Percentiles rank a stretch among this genome's conserved stretches.
These are phyloP conservation scores for Zaprionus ornatus DNA, from an alignment of 1,140 invertebrate genomes.

Conservation along the genomic window DNA sequence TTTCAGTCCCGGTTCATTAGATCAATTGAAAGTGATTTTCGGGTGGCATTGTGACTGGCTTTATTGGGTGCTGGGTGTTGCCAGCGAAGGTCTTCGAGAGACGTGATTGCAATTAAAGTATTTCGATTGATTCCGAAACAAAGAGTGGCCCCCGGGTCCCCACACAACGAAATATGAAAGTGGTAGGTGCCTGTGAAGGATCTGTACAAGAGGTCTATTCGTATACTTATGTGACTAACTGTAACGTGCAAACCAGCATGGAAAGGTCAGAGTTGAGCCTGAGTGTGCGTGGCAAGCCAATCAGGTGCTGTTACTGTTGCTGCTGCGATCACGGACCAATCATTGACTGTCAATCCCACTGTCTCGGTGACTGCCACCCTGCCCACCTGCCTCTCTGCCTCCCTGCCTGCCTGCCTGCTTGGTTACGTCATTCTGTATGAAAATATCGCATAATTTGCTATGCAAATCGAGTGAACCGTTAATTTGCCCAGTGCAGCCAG, in stretches of 20 bases:
- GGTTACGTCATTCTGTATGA: conserved; percentile 60
- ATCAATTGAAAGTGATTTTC: conserved; percentile 74
- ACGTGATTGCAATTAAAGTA: conserved; percentile 59
- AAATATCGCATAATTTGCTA: conserved; percentile 83
- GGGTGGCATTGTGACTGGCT: conserved; percentile 58
- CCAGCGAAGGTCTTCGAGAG: conserved; percentile 75
- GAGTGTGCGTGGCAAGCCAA: conserved; percentile 50
- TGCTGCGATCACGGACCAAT: conserved; percentile 26
- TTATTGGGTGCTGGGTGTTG: conserved; percentile 62
- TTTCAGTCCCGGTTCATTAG: conserved; percentile 71
- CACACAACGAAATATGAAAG: conserved; percentile 61
- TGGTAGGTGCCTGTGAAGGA: conserved; percentile 62
- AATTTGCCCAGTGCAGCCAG: conserved; percentile 57
- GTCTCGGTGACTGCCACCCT: not conserved
- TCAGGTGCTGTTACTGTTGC: conserved; percentile 13
- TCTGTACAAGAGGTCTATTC: conserved; percentile 9
- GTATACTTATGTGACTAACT: not conserved
- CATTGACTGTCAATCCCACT: conserved; percentile 13
- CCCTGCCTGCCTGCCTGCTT: conserved; percentile 5
- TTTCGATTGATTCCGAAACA: conserved; percentile 72
- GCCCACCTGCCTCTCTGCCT: not conserved
- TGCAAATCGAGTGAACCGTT: conserved; percentile 75
- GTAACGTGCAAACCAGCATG: conserved; percentile 16
- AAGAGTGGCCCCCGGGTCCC: conserved; percentile 10
- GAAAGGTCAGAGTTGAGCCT: conserved; percentile 64